Base-by-base conservation (phyloP, 2,888 invertebrate species). In the Drosophila merina region DNA sequence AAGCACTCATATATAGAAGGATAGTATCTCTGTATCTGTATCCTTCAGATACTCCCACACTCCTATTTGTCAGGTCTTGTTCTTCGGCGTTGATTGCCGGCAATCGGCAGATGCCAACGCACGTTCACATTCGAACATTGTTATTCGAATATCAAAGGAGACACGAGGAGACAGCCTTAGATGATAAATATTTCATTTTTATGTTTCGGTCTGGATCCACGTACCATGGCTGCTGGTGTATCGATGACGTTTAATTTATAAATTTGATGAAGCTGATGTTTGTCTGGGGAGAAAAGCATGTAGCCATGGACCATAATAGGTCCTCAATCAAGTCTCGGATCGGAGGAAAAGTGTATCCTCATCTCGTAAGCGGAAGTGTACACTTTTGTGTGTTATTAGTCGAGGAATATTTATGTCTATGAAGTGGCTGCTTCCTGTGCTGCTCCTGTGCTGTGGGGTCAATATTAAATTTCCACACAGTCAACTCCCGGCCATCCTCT, bases 241-340 rank as follows among this genome's bases (percentile, higher is more conserved):
- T 88, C 78, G 88, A 86, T 83, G 80, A 77, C 72, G 73, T 74
- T 86, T 82, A 79, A 83, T 86, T 71, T 77, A 75, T 78, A 72
- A 80, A 68, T 76, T 76, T 86, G 76, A 86, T 86, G 72, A 77
- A 88, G 72, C 75, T 79, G 67, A 75, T 73, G 73, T 52, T 60
- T 60, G 67, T 72, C 28, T 62, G 54, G 14, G 48, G 4, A n/a
- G 33, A 51, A 44, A 40, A 31, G 47, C 59, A 60, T 36, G 50
- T n/a, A 47, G 30, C 25, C 14, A n/a, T 33, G 25, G 14, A 20
- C 36, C 28, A 44, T 49, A 58, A 67, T 55, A 49, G 69, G 63
- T 72, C 68, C 69, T 83, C 81, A 68, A 86, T 83, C 84, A 77
- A 63, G 28, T 57, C 26, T 57, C 52, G 58, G 40, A 47, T 14